Percentiles rank a stretch among this genome's conserved stretches.
Evolutionary conservation across 2,888 invertebrate species (phyloP).

Genomic region (Globia sparganii): DNA sequence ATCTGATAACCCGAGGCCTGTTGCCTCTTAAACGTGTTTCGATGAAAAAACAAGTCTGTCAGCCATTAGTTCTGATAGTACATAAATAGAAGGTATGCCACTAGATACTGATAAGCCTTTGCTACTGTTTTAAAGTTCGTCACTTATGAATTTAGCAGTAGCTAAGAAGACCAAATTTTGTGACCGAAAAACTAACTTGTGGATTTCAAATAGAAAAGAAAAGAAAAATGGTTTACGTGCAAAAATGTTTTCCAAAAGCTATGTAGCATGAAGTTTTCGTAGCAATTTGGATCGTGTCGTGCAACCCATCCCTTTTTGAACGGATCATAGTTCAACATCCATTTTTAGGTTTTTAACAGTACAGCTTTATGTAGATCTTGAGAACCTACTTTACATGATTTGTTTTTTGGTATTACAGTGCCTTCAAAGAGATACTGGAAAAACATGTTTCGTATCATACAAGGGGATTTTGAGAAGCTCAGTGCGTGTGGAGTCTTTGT

Average conservation of each 20-base stretch:
- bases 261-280: not conserved
- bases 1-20: not conserved
- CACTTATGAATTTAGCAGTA: not conserved
- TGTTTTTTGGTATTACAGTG: constrained; percentile 5
- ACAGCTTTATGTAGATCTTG: not conserved
- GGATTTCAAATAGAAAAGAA: too few species aligned
- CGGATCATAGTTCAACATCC: not conserved
- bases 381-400: not conserved
- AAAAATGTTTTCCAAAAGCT: not conserved
- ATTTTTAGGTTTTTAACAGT: not conserved
- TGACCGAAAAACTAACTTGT: not conserved
- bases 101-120: not conserved
- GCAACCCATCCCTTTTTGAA: too few species aligned
- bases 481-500: constrained; percentile 34
- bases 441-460: constrained; percentile 32
- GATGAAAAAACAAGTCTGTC: not conserved
- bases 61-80: not conserved
- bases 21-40: not conserved
- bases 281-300: not conserved
- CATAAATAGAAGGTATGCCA: not conserved
- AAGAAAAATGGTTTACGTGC: not conserved
- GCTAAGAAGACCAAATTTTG: not conserved
- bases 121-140: not conserved
- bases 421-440: constrained; percentile 42
- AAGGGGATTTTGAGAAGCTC: constrained; percentile 42